These are phyloP conservation scores for Gymnocephalus cernua DNA, from an alignment of 2,113 vertebrate genomes.

Conservation along the genomic window DNA sequence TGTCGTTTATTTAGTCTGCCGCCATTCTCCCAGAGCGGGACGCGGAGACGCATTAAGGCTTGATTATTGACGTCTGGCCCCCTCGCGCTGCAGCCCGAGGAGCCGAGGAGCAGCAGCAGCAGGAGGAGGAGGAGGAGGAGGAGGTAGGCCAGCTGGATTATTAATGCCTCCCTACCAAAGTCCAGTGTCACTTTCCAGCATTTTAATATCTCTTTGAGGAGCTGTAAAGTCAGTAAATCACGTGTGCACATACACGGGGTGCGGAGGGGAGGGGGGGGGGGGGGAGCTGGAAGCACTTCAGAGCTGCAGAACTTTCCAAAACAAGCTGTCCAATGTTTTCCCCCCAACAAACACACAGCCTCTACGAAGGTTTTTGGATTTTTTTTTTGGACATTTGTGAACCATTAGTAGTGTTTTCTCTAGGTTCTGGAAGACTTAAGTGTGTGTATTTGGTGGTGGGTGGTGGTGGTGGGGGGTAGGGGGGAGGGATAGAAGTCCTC, in stretches of 20 bases:
- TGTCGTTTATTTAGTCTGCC: slow-evolving; percentile 72
- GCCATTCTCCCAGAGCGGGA: slow-evolving; percentile 64
- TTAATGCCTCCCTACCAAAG: slow-evolving; percentile 29
- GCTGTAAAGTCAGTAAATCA: slow-evolving; percentile 15
- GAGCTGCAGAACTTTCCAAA: background rate
- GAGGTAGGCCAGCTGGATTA: slow-evolving; percentile 30
- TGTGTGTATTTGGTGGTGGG: too few relatives aligned
- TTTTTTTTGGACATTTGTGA: background rate
- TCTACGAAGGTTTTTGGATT: background rate
- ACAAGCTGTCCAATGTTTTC: background rate
- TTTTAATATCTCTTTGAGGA: slow-evolving; percentile 6
- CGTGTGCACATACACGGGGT: background rate
- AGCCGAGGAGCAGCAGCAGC: too few relatives aligned
- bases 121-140: background rate
- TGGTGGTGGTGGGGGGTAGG: too few relatives aligned
- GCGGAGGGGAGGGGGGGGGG: too few relatives aligned
- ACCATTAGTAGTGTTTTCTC: background rate
- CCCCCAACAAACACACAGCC: too few relatives aligned
- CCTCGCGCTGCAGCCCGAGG: slow-evolving; percentile 7
- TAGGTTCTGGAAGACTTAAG: too few relatives aligned
- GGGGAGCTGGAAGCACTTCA: background rate
- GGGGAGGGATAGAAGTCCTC: too few relatives aligned
- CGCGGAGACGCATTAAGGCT: slow-evolving; percentile 65
- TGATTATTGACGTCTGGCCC: slow-evolving; percentile 70
- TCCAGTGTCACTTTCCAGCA: slow-evolving; percentile 11